A percentile compares a stretch with the other conserved stretches of the same genome.
phyloP scores from a whole-genome alignment of 2,888 invertebrate species.

The Sepiola atlantica region DNA sequence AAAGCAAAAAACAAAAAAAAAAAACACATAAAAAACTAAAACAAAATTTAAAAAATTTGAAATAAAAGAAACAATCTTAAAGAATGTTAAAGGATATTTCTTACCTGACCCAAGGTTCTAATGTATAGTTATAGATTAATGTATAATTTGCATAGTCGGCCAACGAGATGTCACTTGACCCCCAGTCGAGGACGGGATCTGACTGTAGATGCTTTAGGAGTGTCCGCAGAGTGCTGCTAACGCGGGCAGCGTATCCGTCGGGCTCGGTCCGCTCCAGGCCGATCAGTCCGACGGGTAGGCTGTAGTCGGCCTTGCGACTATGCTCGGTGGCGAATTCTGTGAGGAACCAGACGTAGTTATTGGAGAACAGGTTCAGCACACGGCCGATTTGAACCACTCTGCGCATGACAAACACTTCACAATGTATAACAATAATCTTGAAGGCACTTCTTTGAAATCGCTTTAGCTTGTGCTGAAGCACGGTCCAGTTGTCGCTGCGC shows the following conservation, averaged over 20 bases:
- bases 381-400: slow-evolving; percentile 58
- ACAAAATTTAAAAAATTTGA: neutral
- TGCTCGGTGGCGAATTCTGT: slow-evolving; percentile 38
- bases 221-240: slow-evolving; percentile 34
- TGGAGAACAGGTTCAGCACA: slow-evolving; percentile 47
- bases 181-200: slow-evolving; percentile 32
- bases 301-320: slow-evolving; percentile 33
- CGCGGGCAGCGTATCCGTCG: neutral
- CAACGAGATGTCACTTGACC: neutral
- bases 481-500: slow-evolving; percentile 41
- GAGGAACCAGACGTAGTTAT: slow-evolving; percentile 41
- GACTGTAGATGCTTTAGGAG: neutral
- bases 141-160: slow-evolving; percentile 35
- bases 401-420: slow-evolving; percentile 55
- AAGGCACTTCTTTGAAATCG: slow-evolving; percentile 48
- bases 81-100: neutral
- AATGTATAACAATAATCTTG: slow-evolving; percentile 62
- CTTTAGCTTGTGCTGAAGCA: slow-evolving; percentile 37
- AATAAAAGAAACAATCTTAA: neutral
- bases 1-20: too few relatives aligned
- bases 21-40: neutral
- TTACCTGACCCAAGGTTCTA: neutral
- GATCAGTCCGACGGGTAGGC: slow-evolving; percentile 40
- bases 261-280: slow-evolving; percentile 41
- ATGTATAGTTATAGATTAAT: neutral